phyloP scores from a whole-genome alignment of 2,797 vertebrate genomes.

The Epinephelus awoara region DNA sequence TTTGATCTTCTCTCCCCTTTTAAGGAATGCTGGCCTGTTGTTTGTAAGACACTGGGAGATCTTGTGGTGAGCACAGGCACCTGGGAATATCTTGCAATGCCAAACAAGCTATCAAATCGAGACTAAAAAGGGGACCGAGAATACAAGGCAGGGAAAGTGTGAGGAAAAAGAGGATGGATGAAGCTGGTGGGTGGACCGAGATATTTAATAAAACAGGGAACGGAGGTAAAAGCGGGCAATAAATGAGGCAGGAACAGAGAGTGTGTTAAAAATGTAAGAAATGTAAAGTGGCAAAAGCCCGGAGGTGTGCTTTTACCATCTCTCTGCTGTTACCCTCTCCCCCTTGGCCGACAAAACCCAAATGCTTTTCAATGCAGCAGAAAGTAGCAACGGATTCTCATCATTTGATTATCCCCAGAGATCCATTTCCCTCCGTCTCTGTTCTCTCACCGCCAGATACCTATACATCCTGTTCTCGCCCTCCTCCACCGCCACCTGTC shows the following conservation, averaged over 20 bases:
- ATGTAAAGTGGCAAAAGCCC: conserved; percentile 18
- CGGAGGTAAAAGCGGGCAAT: conserved; percentile 9
- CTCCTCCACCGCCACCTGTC: conserved; percentile 67
- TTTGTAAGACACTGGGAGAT: conserved; percentile 43
- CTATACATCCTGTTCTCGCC: conserved; percentile 53
- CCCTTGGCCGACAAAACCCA: conserved; percentile 32
- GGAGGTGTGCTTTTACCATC: conserved; percentile 32
- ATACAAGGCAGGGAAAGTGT: no score
- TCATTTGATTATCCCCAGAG: conserved; percentile 55
- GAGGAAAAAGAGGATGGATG: neutral
- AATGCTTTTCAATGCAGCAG: conserved; percentile 38
- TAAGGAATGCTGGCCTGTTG: conserved; percentile 31
- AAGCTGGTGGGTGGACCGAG: neutral
- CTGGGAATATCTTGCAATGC: conserved; percentile 62
- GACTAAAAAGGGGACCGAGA: neutral
- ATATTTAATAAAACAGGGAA: neutral
- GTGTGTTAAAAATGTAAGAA: conserved; percentile 21
- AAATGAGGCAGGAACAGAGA: conserved; percentile 2
- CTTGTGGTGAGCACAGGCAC: conserved; percentile 23
- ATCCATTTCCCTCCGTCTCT: conserved; percentile 35
- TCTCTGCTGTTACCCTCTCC: conserved; percentile 40
- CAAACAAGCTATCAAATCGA: conserved; percentile 58
- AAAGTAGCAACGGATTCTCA: conserved; percentile 42
- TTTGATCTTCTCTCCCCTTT: conserved; percentile 55
- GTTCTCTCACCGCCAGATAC: conserved; percentile 54